Evolutionary conservation across 2,797 vertebrate genomes (phyloP).

Genomic region (Leucoraja ocellata): DNA sequence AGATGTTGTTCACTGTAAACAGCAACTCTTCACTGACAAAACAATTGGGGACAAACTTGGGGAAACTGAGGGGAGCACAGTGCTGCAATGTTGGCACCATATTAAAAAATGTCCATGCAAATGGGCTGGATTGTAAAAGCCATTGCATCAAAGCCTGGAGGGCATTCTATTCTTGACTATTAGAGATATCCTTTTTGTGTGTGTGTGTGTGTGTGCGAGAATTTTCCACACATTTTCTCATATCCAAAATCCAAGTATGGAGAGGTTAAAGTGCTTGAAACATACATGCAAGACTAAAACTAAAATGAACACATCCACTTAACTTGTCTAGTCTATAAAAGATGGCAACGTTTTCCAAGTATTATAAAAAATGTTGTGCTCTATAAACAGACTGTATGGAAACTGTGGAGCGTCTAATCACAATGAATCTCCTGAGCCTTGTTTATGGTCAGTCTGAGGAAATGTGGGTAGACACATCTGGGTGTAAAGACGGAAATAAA

Average conservation of each 20-base stretch:
- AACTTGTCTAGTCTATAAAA: neutral
- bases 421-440: neutral
- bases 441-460: neutral
- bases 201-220: neutral
- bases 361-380: neutral
- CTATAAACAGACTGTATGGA: neutral
- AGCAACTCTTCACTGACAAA: neutral
- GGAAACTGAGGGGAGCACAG: neutral
- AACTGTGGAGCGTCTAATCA: neutral
- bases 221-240: neutral
- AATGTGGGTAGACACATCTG: neutral
- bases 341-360: neutral
- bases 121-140: neutral
- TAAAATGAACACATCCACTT: neutral
- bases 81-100: neutral
- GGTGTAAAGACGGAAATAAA: neutral
- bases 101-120: neutral
- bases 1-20: neutral
- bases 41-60: too few species aligned
- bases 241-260: neutral
- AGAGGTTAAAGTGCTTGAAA: constrained; percentile 2
- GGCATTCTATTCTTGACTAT: neutral
- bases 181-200: neutral
- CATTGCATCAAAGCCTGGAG: neutral
- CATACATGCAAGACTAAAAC: neutral